Base-by-base conservation (phyloP, 2,888 invertebrate species). In the Macaria notata region DNA sequence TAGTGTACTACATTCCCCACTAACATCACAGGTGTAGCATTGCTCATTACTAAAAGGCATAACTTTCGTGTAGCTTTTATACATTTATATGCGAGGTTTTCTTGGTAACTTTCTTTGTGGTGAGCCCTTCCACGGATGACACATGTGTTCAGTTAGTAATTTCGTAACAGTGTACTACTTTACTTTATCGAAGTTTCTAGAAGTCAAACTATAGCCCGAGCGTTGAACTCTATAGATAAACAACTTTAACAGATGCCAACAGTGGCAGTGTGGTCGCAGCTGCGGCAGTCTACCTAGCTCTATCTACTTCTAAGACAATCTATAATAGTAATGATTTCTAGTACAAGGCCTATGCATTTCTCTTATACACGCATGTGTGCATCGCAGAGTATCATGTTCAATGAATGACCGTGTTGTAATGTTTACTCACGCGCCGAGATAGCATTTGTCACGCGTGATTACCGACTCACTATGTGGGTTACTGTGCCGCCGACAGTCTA, bases 401-500 rank as follows among this genome's bases (percentile, higher is more conserved):
- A 61, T 59, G 52, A 61, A 53, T 49, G 59, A 51, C 45, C 51
- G 59, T 63, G 46, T 54, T 46, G 58, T 44, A 67, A 71, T 76
- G 71, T 73, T 74, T 72, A 72, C 70, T 70, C 79, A 78, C 78
- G 77, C 79, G 68, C 49, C 71, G 64, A 70, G 66, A 74, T 75
- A 73, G 73, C 73, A 67, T 74, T 77, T 83, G 84, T 82, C 81
- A 80, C 80, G 85, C 84, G 77, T 81, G 82, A 86, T 85, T 81
- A 80, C 71, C 73, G 64, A 38, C 49, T 49, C 65, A 76, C 76
- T 78, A 88, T 85, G 75, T 88, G 69, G 86, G 88, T 82, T 78
- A 87, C 67, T 79, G 68, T 82, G 84, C 71, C 81, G 72, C 67
- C 68, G 70, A 61, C 61, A 54, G 54, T 62, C 52, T 51, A 9